Evolutionary conservation across 2,888 invertebrate species (phyloP), one percentile per base, ranked within the genome.

Genomic region (Helicoverpa assulta): DNA sequence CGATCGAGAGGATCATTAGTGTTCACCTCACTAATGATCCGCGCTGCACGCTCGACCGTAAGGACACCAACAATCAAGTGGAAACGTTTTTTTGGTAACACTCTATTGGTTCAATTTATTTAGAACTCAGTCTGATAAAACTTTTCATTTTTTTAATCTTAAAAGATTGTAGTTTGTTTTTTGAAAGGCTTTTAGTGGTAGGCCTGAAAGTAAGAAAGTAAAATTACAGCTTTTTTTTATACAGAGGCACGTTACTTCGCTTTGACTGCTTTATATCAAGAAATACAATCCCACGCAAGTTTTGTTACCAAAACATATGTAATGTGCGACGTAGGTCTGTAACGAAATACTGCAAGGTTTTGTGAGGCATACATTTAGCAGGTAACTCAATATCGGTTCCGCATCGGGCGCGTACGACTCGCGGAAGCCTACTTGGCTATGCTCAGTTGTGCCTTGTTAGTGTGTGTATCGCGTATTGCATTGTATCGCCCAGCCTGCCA

Each of bases 1-100:
- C 85, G 79, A 91, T 91, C 89, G 91, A 92, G 92, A 84, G 91
- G 90, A 92, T 94, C 93, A 92, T 95, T 94, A 94, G 93, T 89
- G 92, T 89, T 90, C 88, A 89, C 88, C 90, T 88, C 89, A 87
- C 91, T 94, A 93, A 94, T 94, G 94, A 94, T 92, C 88, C 84
- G 83, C 72, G 83, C 73, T 82, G 79, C 78, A 79, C 82, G 71
- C 73, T 71, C 80, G 77, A 76, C 54, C 78, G 71, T 79, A 78
- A 86, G 80, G 79, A 82, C 73, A 81, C 76, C 81, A 77, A 75
- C 73, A 77, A 81, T 85, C 81, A 76, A 85, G 70, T 66, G 73
- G 79, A 83, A 73, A 78, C 80, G 79, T 74, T 79, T 84, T 84
- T 84, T 75, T 70, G 64, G 73, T 77, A 83, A 79, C 74, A 80